phyloP scores from a whole-genome alignment of 2,888 invertebrate genomes.

The Scaptodrosophila latifasciaeformis region DNA sequence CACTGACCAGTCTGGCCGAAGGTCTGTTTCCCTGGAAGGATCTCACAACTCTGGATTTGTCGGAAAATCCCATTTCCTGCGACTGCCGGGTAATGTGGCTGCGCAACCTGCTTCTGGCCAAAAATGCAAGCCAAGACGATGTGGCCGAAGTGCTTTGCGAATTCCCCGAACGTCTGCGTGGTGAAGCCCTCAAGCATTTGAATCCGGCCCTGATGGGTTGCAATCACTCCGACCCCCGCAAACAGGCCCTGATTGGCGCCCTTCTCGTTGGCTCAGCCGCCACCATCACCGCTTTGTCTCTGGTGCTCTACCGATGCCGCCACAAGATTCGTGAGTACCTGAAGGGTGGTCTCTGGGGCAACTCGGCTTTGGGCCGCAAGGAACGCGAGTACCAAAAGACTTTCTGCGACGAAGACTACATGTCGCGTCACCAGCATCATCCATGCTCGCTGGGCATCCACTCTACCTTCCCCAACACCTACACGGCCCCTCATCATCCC shows the following conservation, averaged over 20 bases:
- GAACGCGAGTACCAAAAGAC: constrained; percentile 94
- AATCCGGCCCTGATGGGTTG: constrained; percentile 88
- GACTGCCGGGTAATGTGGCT: constrained; percentile 89
- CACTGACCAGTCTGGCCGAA: constrained; percentile 84
- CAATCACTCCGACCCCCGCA: constrained; percentile 85
- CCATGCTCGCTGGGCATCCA: constrained; percentile 74
- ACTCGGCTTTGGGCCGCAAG: constrained; percentile 78
- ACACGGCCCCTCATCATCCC: constrained; percentile 75
- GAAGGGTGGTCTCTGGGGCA: constrained; percentile 78
- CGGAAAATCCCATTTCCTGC: constrained; percentile 88
- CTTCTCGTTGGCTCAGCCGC: constrained; percentile 85
- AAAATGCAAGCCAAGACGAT: constrained; percentile 72
- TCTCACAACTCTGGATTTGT: constrained; percentile 83
- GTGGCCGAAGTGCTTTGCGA: constrained; percentile 80
- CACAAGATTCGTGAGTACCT: constrained; percentile 87
- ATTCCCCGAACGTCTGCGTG: constrained; percentile 84
- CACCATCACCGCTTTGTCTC: constrained; percentile 81
- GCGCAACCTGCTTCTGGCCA: constrained; percentile 79
- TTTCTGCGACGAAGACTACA: constrained; percentile 90
- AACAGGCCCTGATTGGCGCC: constrained; percentile 87
- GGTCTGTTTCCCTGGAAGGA: constrained; percentile 88
- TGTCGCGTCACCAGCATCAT: constrained; percentile 75
- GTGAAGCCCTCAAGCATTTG: constrained; percentile 81
- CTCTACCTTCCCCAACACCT: constrained; percentile 72
- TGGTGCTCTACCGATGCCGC: constrained; percentile 87